Conservation (phyloP, 1,140 invertebrate genomes). For the Drosophila lacteicornis region DNA sequence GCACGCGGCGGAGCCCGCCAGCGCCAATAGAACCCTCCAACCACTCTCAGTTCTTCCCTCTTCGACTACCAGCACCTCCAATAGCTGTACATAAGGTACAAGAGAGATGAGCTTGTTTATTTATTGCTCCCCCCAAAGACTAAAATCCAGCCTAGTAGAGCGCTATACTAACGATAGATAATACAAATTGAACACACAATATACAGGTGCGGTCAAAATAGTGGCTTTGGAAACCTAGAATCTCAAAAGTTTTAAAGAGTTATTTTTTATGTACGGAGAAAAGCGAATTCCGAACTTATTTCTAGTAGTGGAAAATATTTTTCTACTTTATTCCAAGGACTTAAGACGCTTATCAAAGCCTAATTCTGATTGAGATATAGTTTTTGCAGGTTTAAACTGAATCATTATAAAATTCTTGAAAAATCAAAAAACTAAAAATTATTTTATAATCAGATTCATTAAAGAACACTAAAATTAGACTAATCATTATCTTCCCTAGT, state of each 20-base stretch:
- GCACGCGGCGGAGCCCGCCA: slow-evolving; percentile 72
- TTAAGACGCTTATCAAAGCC: no score
- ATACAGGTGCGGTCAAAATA: slow-evolving; percentile 16
- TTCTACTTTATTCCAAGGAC: no score
- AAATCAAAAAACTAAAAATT: no score
- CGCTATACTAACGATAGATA: slow-evolving; percentile 55
- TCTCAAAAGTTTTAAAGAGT: not conserved
- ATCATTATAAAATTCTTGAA: no score
- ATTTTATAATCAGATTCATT: no score
- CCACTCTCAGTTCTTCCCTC: slow-evolving; percentile 48
- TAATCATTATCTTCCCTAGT: no score
- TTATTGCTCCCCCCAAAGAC: slow-evolving; percentile 17
- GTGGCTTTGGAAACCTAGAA: not conserved
- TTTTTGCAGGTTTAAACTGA: no score
- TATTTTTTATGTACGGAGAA: not conserved
- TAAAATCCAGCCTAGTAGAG: slow-evolving; percentile 39
- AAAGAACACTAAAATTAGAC: no score
- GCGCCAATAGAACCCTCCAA: slow-evolving; percentile 71
- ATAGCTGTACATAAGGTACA: slow-evolving; percentile 82
- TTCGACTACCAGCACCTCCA: slow-evolving; percentile 61
- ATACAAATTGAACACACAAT: slow-evolving; percentile 9
- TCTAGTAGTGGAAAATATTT: no score
- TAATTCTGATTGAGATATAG: no score
- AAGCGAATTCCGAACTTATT: not conserved
- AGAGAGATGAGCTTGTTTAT: slow-evolving; percentile 31